Evolutionary conservation across 92 coral and sea anemone genomes (phyloP).

Genomic region (Ricordea florida): DNA sequence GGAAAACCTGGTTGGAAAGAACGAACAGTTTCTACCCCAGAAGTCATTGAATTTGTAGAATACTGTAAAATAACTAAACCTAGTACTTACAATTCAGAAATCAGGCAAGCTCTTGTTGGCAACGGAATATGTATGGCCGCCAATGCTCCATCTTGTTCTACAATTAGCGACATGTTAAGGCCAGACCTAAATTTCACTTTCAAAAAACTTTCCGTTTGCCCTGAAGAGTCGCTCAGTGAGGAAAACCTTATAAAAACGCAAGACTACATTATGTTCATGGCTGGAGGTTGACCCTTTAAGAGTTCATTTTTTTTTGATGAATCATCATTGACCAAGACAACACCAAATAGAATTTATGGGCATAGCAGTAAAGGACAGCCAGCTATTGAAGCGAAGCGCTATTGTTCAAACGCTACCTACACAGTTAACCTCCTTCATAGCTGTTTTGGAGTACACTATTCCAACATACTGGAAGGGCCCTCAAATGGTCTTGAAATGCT

Average conservation of each 20-base stretch:
- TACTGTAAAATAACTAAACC: slow-evolving; percentile 19
- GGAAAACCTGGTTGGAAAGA: slow-evolving; percentile 50
- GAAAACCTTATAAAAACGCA: slow-evolving; percentile 35
- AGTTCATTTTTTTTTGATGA: slow-evolving; percentile 48
- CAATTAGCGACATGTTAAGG: slow-evolving; percentile 33
- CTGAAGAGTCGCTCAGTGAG: slow-evolving; percentile 22
- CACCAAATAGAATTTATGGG: slow-evolving; percentile 39
- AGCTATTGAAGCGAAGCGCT: slow-evolving; percentile 57
- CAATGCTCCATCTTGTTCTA: slow-evolving; percentile 38
- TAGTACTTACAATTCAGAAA: slow-evolving; percentile 13
- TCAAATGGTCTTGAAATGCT: slow-evolving; percentile 57
- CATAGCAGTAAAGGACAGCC: slow-evolving; percentile 38
- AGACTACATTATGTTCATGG: slow-evolving; percentile 36
- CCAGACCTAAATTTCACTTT: slow-evolving; percentile 21
- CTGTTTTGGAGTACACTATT: slow-evolving; percentile 40
- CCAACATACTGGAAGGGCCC: slow-evolving; percentile 46
- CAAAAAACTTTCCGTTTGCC: slow-evolving; percentile 20
- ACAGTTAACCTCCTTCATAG: slow-evolving; percentile 56
- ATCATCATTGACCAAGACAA: slow-evolving; percentile 27
- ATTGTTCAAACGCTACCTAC: slow-evolving; percentile 32
- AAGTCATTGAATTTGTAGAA: slow-evolving; percentile 29
- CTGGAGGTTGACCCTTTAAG: slow-evolving; percentile 55
- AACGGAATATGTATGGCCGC: slow-evolving; percentile 32
- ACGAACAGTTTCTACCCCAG: slow-evolving; percentile 40
- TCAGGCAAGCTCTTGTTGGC: neutral